A percentile compares a stretch with the other conserved stretches of the same genome.
phyloP scores from a whole-genome alignment of 2,797 vertebrate species.

The Esox lucius region DNA sequence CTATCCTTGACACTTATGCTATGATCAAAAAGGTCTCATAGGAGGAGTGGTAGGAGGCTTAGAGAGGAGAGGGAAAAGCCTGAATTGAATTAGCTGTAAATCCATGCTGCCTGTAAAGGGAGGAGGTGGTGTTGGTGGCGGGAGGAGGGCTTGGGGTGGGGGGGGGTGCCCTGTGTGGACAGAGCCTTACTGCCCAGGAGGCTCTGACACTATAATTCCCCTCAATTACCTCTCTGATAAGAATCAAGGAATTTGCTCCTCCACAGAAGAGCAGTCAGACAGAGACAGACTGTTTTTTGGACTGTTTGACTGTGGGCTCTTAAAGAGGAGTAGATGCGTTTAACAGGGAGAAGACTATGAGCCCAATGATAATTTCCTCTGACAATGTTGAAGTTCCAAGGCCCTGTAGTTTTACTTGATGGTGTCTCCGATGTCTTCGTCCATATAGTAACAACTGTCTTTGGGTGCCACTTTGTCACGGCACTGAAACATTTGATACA shows the following conservation, averaged over 20 bases:
- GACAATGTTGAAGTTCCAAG: background rate
- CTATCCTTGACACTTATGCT: background rate
- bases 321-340: background rate
- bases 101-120: background rate
- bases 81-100: constrained; percentile 10
- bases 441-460: background rate
- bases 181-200: constrained; percentile 16
- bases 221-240: constrained; percentile 22
- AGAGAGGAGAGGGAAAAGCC: constrained; percentile 11
- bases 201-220: constrained; percentile 26
- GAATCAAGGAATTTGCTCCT: constrained; percentile 21
- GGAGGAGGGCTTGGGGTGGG: background rate
- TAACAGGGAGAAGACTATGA: background rate
- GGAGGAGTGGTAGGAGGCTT: background rate
- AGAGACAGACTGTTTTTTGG: background rate
- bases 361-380: background rate
- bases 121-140: background rate
- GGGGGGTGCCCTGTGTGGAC: background rate
- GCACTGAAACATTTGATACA: background rate
- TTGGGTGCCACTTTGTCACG: background rate
- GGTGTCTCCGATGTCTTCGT: background rate
- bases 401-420: background rate
- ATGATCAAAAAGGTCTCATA: constrained; percentile 1
- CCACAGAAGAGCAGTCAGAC: constrained; percentile 9
- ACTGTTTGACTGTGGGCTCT: constrained; percentile 6